phyloP scores from a whole-genome alignment of 2,888 invertebrate genomes.

The Calameuta idolon region DNA sequence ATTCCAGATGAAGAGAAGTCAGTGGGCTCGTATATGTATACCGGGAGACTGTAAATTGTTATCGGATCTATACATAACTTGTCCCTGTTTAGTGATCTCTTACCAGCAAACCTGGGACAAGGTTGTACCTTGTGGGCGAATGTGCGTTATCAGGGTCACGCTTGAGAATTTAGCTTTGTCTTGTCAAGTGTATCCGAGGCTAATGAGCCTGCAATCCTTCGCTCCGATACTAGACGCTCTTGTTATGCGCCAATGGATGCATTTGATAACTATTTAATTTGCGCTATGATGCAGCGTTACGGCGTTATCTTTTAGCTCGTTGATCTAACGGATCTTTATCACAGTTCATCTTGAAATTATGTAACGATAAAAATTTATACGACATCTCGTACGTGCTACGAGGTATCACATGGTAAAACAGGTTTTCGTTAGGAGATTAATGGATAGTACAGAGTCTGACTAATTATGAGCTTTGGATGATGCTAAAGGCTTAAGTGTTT shows the following conservation, averaged over 20 bases:
- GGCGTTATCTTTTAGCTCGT: not conserved
- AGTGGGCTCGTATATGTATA: not conserved
- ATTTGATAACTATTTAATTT: constrained; percentile 38
- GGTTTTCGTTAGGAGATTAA: not conserved
- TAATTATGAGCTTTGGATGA: not conserved
- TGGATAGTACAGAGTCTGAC: not conserved
- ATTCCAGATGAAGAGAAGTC: not conserved
- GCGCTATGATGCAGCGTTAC: constrained; percentile 3
- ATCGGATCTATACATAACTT: not conserved
- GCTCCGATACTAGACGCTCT: not conserved
- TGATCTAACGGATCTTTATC: not conserved
- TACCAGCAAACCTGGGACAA: not conserved
- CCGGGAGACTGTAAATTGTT: not conserved
- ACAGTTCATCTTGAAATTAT: not conserved
- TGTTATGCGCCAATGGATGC: constrained; percentile 37
- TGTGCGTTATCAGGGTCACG: not conserved
- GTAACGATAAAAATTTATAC: not conserved
- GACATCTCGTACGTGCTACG: too few species aligned
- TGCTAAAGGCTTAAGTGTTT: not conserved
- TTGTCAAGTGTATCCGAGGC: constrained; percentile 39
- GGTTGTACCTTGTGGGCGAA: not conserved
- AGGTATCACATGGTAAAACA: not conserved
- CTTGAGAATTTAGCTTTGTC: constrained; percentile 43
- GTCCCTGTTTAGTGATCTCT: not conserved
- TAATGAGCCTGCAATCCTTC: constrained; percentile 41